Conservation (phyloP, 2,888 invertebrate genomes). For the Agonopterix subpropinquella region DNA sequence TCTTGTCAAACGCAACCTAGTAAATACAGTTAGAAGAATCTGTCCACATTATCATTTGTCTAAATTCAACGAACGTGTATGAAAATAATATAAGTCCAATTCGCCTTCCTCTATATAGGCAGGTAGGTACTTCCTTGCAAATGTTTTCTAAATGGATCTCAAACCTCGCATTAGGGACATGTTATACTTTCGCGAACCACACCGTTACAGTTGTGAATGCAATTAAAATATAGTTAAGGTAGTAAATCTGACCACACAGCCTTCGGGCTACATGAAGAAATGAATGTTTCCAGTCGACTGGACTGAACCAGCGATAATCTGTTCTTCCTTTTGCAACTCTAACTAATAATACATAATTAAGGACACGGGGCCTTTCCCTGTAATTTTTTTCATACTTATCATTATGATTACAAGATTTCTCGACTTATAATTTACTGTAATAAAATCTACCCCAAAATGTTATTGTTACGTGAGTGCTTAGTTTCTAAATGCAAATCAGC, state of each 20-base stretch:
- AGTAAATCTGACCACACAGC: slow-evolving; percentile 12
- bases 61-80: too few species aligned
- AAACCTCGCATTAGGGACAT: slow-evolving; percentile 15
- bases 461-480: slow-evolving; percentile 6
- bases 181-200: slow-evolving; percentile 27
- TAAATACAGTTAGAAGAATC: too few species aligned
- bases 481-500: slow-evolving; percentile 22
- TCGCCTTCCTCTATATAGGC: slow-evolving; percentile 1
- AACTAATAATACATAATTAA: not conserved
- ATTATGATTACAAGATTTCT: not conserved
- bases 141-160: not conserved
- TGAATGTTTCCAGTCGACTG: not conserved
- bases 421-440: slow-evolving; percentile 3
- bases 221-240: slow-evolving; percentile 20
- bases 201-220: slow-evolving; percentile 11
- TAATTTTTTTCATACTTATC: not conserved
- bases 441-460: slow-evolving; percentile 1
- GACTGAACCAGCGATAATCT: not conserved
- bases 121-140: slow-evolving; percentile 1
- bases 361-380: not conserved
- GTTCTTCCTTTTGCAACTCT: not conserved
- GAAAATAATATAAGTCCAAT: not conserved
- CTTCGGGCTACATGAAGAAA: slow-evolving; percentile 2
- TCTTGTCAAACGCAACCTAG: too few species aligned
- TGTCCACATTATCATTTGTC: too few species aligned